Conservation (phyloP, 2,797 vertebrate genomes). For the Artibeus lituratus region DNA sequence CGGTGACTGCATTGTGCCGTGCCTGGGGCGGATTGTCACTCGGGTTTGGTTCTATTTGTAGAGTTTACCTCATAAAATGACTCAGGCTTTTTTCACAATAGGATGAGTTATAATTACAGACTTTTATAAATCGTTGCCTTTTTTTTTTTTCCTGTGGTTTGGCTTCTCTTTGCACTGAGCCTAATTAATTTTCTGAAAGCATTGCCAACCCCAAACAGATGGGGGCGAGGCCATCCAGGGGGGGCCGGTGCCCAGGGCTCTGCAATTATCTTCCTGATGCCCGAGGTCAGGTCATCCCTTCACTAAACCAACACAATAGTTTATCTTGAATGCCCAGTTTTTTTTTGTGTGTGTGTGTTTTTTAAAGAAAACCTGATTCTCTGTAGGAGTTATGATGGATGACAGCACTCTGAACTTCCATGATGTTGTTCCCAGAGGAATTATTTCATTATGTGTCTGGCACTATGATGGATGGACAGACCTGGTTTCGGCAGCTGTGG, state of each 20-base stretch:
- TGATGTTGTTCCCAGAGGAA: conserved; percentile 75
- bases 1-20: accelerated
- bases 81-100: neutral
- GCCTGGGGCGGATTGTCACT: neutral
- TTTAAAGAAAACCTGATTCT: neutral
- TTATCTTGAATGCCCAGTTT: neutral
- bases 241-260: neutral
- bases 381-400: conserved; percentile 78
- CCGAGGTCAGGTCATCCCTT: neutral
- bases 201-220: neutral
- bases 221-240: neutral
- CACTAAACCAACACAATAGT: neutral
- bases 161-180: neutral
- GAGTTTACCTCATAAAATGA: conserved; percentile 31
- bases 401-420: conserved; percentile 70
- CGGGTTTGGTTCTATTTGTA: neutral
- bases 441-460: conserved; percentile 79
- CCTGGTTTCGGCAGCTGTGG: conserved; percentile 77
- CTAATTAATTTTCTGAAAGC: conserved; percentile 60
- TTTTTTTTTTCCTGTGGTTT: neutral
- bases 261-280: neutral
- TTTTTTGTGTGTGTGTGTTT: neutral
- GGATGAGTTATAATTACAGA: conserved; percentile 37
- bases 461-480: conserved; percentile 77
- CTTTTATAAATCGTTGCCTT: conserved; percentile 39